Evolutionary conservation across 35 echinoderm and acorn worm species (phyloP), one percentile per base, ranked within the genome.

Genomic region (Strongylocentrotus purpuratus): DNA sequence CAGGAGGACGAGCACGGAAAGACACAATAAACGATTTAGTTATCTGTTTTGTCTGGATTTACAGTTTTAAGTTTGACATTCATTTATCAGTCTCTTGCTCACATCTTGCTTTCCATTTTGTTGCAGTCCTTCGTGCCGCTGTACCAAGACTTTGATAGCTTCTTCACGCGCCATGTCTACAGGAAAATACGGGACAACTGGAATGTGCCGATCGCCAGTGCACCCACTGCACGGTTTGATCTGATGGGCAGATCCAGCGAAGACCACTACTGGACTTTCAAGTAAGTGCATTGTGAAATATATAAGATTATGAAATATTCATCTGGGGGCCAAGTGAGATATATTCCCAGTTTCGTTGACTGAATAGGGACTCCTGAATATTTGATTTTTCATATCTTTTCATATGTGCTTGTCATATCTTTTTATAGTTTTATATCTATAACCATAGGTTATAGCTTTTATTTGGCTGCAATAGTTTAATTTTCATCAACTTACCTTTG

Each of bases 71-170:
- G 15, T 55, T 55, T 55, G 50, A 55, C 50, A 55, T 10, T 55
- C 15, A 55, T 14, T 11, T 55, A 14, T 10, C 50, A 6, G 9
- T 15, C 50, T 55, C 9, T 15, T 55, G 65, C 20, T 78, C n/a
- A 8, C 20, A 31, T 78, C 65, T 78, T n/a, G 18, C 65, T 2
- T 78, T 8, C 28, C 28, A 13, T 41, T 85, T 58, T 95, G 20
- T 96, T 99, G 12, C 97, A 99, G 98, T 95, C 96, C 65, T 99
- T 99, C 94, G 97, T 97, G 22, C 92, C 98, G 4, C 95, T 99
- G 41, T 99, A 96, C 92, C 96, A 96, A 90, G 98, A 97, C 60
- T 99, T 99, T 96, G 98, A 97, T 50, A 97, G 95, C 86, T 99
- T 99, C 87, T 99, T 95, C 78, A 96, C 70, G 8, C 96, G 98